phyloP scores from a whole-genome alignment of 1,140 invertebrate species.

The Drosophila obscura region DNA sequence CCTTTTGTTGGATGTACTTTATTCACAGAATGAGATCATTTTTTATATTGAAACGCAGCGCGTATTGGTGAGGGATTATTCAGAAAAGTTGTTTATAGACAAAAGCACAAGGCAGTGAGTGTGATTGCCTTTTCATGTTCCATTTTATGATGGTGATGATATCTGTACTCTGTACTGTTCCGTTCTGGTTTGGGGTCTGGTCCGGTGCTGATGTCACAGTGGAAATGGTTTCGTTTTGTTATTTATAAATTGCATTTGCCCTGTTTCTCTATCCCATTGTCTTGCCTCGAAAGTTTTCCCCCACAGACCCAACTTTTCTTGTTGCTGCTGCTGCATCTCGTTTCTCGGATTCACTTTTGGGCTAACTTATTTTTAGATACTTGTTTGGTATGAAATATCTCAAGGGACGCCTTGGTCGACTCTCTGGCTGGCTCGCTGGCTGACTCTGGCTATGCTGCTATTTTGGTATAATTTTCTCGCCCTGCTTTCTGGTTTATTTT shows the following conservation, averaged over 20 bases:
- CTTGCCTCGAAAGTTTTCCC: conserved; percentile 34
- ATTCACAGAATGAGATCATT: conserved; percentile 34
- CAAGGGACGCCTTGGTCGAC: conserved; percentile 32
- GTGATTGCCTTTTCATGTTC: conserved; percentile 37
- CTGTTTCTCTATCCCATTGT: conserved; percentile 48
- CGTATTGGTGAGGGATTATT: conserved; percentile 22
- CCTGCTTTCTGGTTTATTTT: conserved; percentile 70
- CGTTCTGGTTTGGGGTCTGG: conserved; percentile 41
- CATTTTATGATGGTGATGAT: conserved; percentile 30
- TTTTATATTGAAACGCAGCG: conserved; percentile 31
- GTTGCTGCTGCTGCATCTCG: conserved; percentile 18
- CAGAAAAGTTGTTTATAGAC: conserved; percentile 61
- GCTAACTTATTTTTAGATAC: conserved; percentile 47
- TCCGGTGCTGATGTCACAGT: conserved; percentile 69
- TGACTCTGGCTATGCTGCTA: conserved; percentile 33
- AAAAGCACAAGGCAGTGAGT: conserved; percentile 35
- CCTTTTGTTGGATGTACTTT: conserved; percentile 31
- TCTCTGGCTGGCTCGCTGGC: conserved; percentile 29
- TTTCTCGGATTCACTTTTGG: conserved; percentile 46
- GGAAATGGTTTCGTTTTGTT: conserved; percentile 73
- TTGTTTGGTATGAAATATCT: conserved; percentile 70
- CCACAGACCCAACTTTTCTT: conserved; percentile 14
- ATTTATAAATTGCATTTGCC: conserved; percentile 72
- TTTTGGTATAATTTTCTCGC: conserved; percentile 59
- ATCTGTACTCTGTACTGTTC: background rate